Evolutionary conservation across 2,888 invertebrate genomes (phyloP).

Genomic region (Ormyrus rosae): DNA sequence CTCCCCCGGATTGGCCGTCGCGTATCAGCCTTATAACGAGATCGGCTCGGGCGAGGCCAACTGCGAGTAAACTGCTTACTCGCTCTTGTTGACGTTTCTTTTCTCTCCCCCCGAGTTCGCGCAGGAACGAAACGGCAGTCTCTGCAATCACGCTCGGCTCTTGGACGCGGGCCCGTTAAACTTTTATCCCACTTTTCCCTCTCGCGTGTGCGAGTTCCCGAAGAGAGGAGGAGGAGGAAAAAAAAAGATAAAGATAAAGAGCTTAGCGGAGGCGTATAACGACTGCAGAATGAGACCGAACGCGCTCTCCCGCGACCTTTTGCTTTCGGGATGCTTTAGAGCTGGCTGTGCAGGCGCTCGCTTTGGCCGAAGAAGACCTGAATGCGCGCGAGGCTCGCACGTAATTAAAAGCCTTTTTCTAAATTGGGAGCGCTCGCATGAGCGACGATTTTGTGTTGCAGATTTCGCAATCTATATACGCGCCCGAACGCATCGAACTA

Average conservation of each 20-base stretch:
- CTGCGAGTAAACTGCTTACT: slow-evolving; percentile 48
- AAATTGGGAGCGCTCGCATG: slow-evolving; percentile 36
- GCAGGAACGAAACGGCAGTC: not conserved
- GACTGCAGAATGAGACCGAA: slow-evolving; percentile 40
- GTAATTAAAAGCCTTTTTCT: slow-evolving; percentile 48
- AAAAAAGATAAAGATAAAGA: slow-evolving; percentile 38
- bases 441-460: not conserved
- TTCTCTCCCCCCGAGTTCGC: not conserved
- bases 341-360: not conserved
- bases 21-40: slow-evolving; percentile 35
- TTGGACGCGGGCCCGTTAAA: slow-evolving; percentile 44
- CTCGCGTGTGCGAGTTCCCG: not conserved
- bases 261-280: slow-evolving; percentile 30
- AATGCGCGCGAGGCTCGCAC: not conserved
- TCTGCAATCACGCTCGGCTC: slow-evolving; percentile 45
- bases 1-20: slow-evolving; percentile 17
- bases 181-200: slow-evolving; percentile 2
- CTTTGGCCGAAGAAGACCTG: not conserved
- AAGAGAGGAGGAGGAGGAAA: not conserved
- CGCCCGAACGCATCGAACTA: slow-evolving; percentile 18
- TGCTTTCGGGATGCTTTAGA: slow-evolving; percentile 13
- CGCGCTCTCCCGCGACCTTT: slow-evolving; percentile 21
- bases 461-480: slow-evolving; percentile 8
- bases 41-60: slow-evolving; percentile 18
- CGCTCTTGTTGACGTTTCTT: slow-evolving; percentile 25